These are phyloP conservation scores for Rhabdomys dilectus DNA, from an alignment of 2,113 vertebrate genomes.

Conservation along the genomic window DNA sequence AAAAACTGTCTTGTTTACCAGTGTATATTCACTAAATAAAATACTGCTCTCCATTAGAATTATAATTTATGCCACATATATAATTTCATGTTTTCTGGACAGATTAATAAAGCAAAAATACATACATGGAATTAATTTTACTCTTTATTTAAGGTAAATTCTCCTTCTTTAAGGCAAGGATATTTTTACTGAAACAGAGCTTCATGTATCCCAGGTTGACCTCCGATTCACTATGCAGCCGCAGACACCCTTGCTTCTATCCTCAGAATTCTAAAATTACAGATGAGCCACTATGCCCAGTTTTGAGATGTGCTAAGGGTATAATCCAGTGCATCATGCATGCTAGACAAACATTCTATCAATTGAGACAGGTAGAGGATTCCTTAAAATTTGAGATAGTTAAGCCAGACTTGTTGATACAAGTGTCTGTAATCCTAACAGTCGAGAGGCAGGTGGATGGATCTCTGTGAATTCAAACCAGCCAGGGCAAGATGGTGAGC, in stretches of 20 bases:
- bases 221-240: not conserved
- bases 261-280: not conserved
- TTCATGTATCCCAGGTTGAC: not conserved
- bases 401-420: not conserved
- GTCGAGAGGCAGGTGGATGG: not conserved
- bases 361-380: not conserved
- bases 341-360: not conserved
- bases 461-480: not conserved
- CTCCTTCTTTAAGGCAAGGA: not conserved
- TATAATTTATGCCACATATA: not conserved
- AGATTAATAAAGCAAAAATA: constrained; percentile 30
- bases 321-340: not conserved
- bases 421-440: not conserved
- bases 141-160: constrained; percentile 5
- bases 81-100: not conserved
- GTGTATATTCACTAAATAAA: not conserved
- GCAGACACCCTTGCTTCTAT: not conserved
- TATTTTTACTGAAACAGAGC: not conserved
- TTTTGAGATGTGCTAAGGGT: not conserved
- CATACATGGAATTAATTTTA: constrained; percentile 7
- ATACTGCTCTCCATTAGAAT: not conserved
- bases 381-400: not conserved
- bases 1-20: constrained; percentile 29
- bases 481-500: not conserved
- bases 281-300: not conserved